Evolutionary conservation across 2,113 vertebrate genomes (phyloP), one percentile per base, ranked within the genome.

Genomic region (Gymnarchus niloticus): DNA sequence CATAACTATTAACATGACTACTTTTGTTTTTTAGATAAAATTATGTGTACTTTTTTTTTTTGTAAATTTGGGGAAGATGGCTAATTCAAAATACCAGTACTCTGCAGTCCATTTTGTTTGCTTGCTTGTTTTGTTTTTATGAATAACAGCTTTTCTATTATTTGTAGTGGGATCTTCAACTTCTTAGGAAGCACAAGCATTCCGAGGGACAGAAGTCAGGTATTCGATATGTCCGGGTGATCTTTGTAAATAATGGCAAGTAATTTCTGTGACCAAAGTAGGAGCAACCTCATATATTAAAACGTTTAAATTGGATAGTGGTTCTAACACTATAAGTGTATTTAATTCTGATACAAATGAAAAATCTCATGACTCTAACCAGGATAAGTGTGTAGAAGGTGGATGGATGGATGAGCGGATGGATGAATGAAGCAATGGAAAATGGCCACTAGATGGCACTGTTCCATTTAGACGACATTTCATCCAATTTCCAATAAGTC

Each of bases 381-480:
- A n/a, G n/a, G n/a, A n/a, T n/a, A n/a, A n/a, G n/a, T n/a, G n/a
- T n/a, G n/a, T n/a, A n/a, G n/a, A n/a, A n/a, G n/a, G n/a, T n/a
- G n/a, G n/a, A n/a, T n/a, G n/a, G n/a, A n/a, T n/a, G n/a, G n/a
- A n/a, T n/a, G n/a, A n/a, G n/a, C n/a, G n/a, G n/a, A n/a, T n/a
- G n/a, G n/a, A n/a, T n/a, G n/a, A n/a, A n/a, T n/a, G n/a, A n/a
- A n/a, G n/a, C n/a, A n/a, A n/a, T n/a, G 14, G 33, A 73, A 65
- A 73, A 73, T 73, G 65, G 1, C 28, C 65, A 73, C 65, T 73
- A 73, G 65, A 73, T 73, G 65, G 65, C 65, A 73, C 33, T 73
- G 33, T 73, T 37, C 33, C 12, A 73, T 73, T 33, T 73, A 33
- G 65, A 12, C 33, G 17, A 73, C 2, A 17, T 33, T 69, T 69